Percentiles rank a stretch among this genome's conserved stretches.
phyloP scores from a whole-genome alignment of 2,888 invertebrate species.

The Nemapogon koenigi region DNA sequence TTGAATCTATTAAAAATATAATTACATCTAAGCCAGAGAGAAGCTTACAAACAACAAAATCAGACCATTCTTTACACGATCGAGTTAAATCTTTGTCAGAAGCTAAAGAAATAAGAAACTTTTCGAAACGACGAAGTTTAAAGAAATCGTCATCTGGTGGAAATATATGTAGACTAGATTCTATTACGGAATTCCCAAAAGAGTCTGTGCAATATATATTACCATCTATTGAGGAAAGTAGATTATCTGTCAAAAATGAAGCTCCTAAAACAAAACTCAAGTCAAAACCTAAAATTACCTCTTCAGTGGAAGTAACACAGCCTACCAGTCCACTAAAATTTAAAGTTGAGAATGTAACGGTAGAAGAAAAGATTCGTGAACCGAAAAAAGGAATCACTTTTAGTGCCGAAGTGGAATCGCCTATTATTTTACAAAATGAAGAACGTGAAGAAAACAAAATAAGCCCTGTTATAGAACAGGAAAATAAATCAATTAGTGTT shows the following conservation, averaged over 20 bases:
- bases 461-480: conserved; percentile 23
- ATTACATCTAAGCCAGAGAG: conserved; percentile 25
- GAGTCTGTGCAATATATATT: conserved; percentile 28
- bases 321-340: conserved; percentile 56
- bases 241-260: conserved; percentile 28
- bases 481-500: conserved; percentile 21
- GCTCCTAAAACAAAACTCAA: conserved; percentile 28
- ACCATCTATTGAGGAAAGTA: conserved; percentile 53
- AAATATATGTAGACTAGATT: conserved; percentile 45
- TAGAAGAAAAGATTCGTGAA: conserved; percentile 57
- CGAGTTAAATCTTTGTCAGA: conserved; percentile 30
- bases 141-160: conserved; percentile 52
- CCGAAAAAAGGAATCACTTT: conserved; percentile 45
- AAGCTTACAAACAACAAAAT: conserved; percentile 46
- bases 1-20: conserved; percentile 21
- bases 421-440: conserved; percentile 11
- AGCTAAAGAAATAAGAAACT: conserved; percentile 24
- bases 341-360: conserved; percentile 61
- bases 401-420: conserved; percentile 30
- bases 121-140: conserved; percentile 38
- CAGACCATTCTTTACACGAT: conserved; percentile 49
- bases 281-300: conserved; percentile 61
- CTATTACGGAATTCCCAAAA: conserved; percentile 50
- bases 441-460: conserved; percentile 21
- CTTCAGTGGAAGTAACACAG: conserved; percentile 56